These are phyloP conservation scores for Prunella strophiata DNA, from an alignment of 2,797 vertebrate genomes.

Conservation along the genomic window DNA sequence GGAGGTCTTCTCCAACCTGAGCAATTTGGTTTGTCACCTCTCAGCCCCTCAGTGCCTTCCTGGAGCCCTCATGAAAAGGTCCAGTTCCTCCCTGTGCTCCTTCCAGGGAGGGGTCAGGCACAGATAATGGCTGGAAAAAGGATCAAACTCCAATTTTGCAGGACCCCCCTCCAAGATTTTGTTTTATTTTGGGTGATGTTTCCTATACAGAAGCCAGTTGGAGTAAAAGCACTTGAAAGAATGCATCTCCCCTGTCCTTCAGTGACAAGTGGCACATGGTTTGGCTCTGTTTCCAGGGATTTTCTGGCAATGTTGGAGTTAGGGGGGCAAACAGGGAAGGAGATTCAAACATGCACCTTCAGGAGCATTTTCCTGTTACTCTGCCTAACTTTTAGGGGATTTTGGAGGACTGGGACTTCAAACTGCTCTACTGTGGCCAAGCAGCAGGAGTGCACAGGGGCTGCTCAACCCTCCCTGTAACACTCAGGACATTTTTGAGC, in stretches of 20 bases:
- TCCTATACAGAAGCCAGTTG: background rate
- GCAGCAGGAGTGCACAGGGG: background rate
- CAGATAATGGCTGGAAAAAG: background rate
- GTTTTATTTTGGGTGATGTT: background rate
- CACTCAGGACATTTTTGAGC: background rate
- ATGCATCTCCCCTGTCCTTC: background rate
- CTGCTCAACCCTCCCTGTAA: fast-evolving
- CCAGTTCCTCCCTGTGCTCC: background rate
- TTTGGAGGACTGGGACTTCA: background rate
- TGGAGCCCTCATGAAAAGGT: fast-evolving
- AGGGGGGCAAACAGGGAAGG: background rate
- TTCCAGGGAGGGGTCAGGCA: background rate
- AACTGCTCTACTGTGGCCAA: fast-evolving
- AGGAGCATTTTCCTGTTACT: background rate
- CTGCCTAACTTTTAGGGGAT: background rate
- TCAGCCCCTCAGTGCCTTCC: background rate
- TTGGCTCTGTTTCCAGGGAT: background rate
- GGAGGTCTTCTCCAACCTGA: background rate
- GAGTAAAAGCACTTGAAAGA: background rate
- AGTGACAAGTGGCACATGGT: background rate
- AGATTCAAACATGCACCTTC: background rate
- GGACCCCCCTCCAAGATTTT: background rate
- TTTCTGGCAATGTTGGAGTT: background rate
- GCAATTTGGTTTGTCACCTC: background rate
- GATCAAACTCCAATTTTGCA: background rate